phyloP scores from a whole-genome alignment of 2,888 invertebrate genomes.

The Tryphoninae sp. region DNA sequence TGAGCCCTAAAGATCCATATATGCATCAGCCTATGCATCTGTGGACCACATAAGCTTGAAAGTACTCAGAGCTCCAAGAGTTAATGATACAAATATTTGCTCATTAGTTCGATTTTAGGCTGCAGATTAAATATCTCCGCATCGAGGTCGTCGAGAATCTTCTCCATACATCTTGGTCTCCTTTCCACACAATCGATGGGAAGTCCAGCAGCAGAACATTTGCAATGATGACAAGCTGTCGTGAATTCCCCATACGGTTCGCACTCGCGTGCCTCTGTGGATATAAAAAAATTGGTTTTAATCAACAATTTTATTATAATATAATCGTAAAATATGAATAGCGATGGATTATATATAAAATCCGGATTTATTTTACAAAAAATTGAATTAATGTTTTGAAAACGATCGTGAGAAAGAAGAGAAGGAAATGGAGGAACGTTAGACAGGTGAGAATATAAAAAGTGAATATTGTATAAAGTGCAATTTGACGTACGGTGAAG shows the following conservation, averaged over 20 bases:
- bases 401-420: neutral
- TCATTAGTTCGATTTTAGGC: too few relatives aligned
- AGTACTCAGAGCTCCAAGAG: too few relatives aligned
- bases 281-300: neutral
- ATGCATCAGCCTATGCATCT: too few relatives aligned
- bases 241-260: conserved; percentile 36
- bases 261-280: conserved; percentile 41
- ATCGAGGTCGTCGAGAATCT: conserved; percentile 33
- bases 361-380: neutral
- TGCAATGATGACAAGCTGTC: conserved; percentile 50
- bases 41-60: too few relatives aligned
- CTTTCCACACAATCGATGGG: conserved; percentile 42
- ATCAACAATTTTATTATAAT: neutral
- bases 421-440: neutral
- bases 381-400: too few relatives aligned
- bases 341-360: neutral
- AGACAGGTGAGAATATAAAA: neutral
- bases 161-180: conserved; percentile 42
- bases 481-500: too few relatives aligned
- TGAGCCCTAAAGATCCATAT: too few relatives aligned
- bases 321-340: neutral
- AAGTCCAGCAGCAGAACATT: conserved; percentile 44
- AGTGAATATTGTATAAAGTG: neutral
- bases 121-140: neutral
- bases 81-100: too few relatives aligned